Evolutionary conservation across 2,888 invertebrate genomes (phyloP), one percentile per base, ranked within the genome.

Genomic region (Hipparchia semele): DNA sequence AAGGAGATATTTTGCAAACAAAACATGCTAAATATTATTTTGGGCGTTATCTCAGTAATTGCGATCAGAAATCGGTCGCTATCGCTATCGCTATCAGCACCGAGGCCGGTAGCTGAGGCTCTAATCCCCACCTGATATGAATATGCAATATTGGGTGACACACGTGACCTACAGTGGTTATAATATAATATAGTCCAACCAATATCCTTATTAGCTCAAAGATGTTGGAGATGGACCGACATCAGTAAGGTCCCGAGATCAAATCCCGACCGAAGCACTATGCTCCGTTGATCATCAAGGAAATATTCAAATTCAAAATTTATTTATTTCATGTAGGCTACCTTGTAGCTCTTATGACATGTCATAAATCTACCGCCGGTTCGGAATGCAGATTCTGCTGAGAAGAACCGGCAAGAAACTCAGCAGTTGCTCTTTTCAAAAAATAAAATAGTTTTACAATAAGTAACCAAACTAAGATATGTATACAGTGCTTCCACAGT

Each of bases 31-130:
- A 23, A 58, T 58, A 58, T 3, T 61, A 61, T n/a, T 45, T 61
- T 45, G 45, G n/a, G 46, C 46, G 46, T 62, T 62, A 62, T 62
- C 62, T 62, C 46, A 13, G 62, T 62, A 62, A 62, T 62, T 62
- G 62, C 62, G 45, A 46, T 2, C 62, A 62, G 62, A 58, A 56
- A 58, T 0, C 62, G 46, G 46, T 61, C 46, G 62, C 46, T 62
- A 62, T 62, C 60, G 45, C 60, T 45, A n/a, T 45, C 62, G 4
- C 23, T 58, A 23, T 56, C 56, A 56, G n/a, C 39, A n/a, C 12
- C 45, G 60, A 39, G n/a, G 46, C 58, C 62, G 13, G 62, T 13
- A 62, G 62, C 62, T 46, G 2, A 7, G 46, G 4, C 62, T 8
- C 8, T 62, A 62, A 49, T 62, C 46, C 62, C 62, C 39, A 12